phyloP scores from a whole-genome alignment of 2,797 vertebrate species.

The Hypotaenidia okinawae region DNA sequence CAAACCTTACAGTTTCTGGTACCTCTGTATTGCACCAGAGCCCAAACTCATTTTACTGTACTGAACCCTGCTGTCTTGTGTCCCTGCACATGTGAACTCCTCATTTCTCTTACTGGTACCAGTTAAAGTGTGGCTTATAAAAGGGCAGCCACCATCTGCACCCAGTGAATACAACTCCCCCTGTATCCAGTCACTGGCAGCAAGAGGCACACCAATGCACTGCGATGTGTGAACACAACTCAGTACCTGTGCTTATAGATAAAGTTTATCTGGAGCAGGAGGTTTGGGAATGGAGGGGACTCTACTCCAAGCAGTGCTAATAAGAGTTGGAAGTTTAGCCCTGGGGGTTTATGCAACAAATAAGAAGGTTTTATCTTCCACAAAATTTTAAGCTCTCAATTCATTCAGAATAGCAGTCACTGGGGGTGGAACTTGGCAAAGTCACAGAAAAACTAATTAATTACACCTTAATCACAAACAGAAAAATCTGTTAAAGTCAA shows the following conservation, averaged over 20 bases:
- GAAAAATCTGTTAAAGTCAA: background rate
- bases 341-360: background rate
- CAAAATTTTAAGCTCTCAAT: background rate
- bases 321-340: background rate
- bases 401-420: background rate
- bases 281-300: background rate
- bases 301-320: background rate
- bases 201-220: background rate
- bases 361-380: background rate
- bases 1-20: background rate
- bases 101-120: background rate
- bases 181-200: background rate
- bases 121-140: background rate
- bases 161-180: background rate
- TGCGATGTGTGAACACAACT: accelerated
- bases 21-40: background rate
- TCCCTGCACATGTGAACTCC: background rate
- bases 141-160: background rate
- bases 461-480: background rate
- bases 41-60: background rate
- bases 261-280: no score
- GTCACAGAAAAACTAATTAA: background rate
- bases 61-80: accelerated
- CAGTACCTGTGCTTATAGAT: background rate
- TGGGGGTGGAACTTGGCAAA: accelerated